Evolutionary conservation across 2,113 vertebrate species (phyloP).

Genomic region (Tragelaphus scriptus): DNA sequence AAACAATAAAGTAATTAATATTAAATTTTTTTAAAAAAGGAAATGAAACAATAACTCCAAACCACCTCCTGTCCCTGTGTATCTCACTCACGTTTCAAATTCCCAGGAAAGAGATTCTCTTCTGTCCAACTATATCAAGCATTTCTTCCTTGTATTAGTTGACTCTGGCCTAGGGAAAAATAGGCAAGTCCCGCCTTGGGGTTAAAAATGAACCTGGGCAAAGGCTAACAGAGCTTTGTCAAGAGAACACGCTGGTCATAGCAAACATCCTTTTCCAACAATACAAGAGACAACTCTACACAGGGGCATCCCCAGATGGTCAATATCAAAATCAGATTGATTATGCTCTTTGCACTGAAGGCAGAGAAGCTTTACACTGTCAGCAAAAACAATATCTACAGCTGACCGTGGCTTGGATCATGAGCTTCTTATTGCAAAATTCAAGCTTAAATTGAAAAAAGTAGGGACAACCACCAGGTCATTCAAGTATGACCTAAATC

Average conservation of each 20-base stretch:
- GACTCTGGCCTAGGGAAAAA: not conserved
- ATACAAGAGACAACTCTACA: not conserved
- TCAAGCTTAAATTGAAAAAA: not conserved
- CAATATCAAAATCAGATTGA: not conserved
- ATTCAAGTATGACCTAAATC: not conserved
- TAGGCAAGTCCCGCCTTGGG: not conserved
- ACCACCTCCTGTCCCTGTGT: not conserved
- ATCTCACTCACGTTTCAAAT: constrained; percentile 24
- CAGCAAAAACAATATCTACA: not conserved
- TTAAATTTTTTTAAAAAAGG: no score
- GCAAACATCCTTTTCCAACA: not conserved
- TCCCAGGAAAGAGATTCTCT: not conserved
- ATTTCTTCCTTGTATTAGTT: not conserved
- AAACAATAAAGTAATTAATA: no score
- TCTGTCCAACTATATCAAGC: not conserved
- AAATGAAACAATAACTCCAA: not conserved
- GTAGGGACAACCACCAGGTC: not conserved
- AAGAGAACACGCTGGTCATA: not conserved
- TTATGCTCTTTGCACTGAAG: not conserved
- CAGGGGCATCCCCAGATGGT: not conserved
- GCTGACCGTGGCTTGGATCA: not conserved
- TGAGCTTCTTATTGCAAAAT: not conserved
- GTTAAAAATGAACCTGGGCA: not conserved
- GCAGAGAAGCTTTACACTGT: not conserved
- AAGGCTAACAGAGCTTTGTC: not conserved